A percentile compares a stretch with the other conserved stretches of the same genome.
Evolutionary conservation across 2,888 invertebrate genomes (phyloP).

Genomic region (Melinaea menophilus): DNA sequence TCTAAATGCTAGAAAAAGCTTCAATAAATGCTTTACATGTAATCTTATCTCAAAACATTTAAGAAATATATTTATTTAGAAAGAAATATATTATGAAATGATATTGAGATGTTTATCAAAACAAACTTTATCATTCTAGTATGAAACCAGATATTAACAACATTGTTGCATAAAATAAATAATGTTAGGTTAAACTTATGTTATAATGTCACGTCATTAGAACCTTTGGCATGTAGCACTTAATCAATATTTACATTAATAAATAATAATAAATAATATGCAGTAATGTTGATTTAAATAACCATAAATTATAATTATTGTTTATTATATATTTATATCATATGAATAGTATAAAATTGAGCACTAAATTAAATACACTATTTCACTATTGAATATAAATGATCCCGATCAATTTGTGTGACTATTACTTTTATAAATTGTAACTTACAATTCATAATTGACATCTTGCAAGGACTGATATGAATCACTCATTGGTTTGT

Average conservation of each 20-base stretch:
- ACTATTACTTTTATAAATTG: no score
- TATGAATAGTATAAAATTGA: no score
- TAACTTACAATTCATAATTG: conserved; percentile 56
- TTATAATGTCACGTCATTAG: neutral
- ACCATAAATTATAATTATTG: no score
- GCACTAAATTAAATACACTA: no score
- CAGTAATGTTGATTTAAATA: no score
- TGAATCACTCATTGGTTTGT: conserved; percentile 58
- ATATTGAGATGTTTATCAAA: neutral
- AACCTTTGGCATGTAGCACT: neutral
- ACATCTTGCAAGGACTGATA: conserved; percentile 49
- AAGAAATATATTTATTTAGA: neutral
- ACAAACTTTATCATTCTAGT: neutral
- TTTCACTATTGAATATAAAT: no score
- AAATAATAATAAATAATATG: no score
- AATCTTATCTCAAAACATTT: neutral
- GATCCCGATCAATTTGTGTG: no score
- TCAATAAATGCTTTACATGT: neutral
- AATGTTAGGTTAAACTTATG: neutral
- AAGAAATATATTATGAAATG: neutral
- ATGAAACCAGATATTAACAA: neutral
- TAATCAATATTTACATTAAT: neutral
- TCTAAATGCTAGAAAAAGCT: no score
- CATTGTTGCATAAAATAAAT: conserved; percentile 2
- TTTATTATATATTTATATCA: no score